Evolutionary conservation across 2,113 vertebrate species (phyloP).

Genomic region (Glaucidium brasilianum): DNA sequence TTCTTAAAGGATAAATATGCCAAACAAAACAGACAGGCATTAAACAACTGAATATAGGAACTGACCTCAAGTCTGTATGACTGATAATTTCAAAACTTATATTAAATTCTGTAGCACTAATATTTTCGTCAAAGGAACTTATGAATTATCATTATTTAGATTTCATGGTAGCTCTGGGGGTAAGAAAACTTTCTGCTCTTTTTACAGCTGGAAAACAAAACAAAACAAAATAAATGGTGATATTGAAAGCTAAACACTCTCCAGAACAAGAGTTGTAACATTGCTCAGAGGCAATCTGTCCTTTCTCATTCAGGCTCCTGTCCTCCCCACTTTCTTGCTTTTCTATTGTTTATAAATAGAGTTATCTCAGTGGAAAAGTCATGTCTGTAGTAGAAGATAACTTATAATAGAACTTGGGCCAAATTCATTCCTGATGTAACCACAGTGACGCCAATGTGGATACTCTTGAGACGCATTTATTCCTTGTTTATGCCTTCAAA

Average conservation of each 20-base stretch:
- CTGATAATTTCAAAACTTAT: neutral
- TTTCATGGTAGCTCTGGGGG: neutral
- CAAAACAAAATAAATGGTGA: neutral
- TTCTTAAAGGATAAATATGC: neutral
- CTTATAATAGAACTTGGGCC: neutral
- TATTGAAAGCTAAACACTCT: neutral
- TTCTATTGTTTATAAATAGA: neutral
- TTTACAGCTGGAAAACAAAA: neutral
- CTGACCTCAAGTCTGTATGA: neutral
- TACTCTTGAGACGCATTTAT: neutral
- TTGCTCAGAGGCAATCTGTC: neutral
- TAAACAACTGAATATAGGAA: neutral
- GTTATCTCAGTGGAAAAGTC: neutral
- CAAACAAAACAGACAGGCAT: neutral
- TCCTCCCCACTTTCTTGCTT: neutral
- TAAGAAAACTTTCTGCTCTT: neutral
- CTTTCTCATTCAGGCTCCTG: neutral
- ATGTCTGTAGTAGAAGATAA: neutral
- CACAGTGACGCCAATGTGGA: neutral
- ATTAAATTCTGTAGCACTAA: neutral
- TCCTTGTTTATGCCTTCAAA: slow-evolving; percentile 29
- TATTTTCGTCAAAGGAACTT: neutral
- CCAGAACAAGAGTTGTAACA: neutral
- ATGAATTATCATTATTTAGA: neutral
- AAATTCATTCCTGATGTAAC: neutral